Base-by-base conservation (phyloP, 2,797 vertebrate species). In the Glyptemys insculpta region DNA sequence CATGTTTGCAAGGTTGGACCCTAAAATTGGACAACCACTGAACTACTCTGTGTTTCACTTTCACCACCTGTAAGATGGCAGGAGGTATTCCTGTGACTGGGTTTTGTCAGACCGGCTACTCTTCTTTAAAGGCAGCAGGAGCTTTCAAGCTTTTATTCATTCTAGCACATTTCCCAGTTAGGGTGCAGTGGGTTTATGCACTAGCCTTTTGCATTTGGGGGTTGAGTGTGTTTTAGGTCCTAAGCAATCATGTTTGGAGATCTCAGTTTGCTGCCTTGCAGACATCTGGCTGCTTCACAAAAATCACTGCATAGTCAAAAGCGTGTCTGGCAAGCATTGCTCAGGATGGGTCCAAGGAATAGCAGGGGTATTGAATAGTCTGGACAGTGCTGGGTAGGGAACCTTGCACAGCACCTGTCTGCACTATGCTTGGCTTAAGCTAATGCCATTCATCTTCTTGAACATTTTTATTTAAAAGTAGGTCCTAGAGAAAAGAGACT, bases 11-110 rank as follows among this genome's bases (percentile, higher is more conserved):
- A 85, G 94, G 95, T 93, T 87, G 90, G 96, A 47, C 94, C 97
- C 93, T 1, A 2, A 95, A 95, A 93, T 9, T 2, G 94, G 93
- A 85, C 90, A 93, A 95, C 94, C 93, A 83, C 96, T 95, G 96
- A 96, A 96, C 93, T 94, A 88, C 94, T 96, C 74, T 87, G 37
- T 89, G 87, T 87, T 94, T 92, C 10, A 1, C 85, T 93, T 94
- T 96, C 96, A 95, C 95, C 93, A 92, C 90, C 94, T 89, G 72
- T 96, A 96, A 94, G 53, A 34, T 62, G 59, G 31, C 31, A 62
- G 44, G 44, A 47, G 25, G 8, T 18, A 15, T 78, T 49, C 15
- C 74, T 29, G 12, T 29, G 25, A 47, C 27, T 78, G 41, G 27
- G 19, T 72, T 72, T 72, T 21, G 10, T 41, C 65, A 72, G 10